These are phyloP conservation scores for Clupea harengus DNA, from an alignment of 2,113 vertebrate species.

Conservation along the genomic window DNA sequence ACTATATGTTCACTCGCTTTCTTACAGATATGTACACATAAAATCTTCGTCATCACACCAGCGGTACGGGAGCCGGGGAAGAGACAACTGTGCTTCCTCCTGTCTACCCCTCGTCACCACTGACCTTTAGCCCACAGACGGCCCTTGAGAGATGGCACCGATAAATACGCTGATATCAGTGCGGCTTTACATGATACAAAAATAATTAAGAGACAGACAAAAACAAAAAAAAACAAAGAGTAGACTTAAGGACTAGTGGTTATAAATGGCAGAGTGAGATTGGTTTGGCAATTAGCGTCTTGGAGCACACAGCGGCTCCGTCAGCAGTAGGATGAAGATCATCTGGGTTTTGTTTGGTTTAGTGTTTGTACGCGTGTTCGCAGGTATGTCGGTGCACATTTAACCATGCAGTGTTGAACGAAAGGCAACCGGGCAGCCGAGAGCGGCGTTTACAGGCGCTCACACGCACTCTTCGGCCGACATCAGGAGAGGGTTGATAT, in stretches of 20 bases:
- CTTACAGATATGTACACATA: constrained; percentile 62
- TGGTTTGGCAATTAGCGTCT: constrained; percentile 69
- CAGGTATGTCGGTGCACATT: constrained; percentile 43
- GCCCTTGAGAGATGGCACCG: constrained; percentile 51
- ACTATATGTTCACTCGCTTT: constrained; percentile 48
- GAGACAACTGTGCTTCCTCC: constrained; percentile 32
- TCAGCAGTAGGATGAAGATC: constrained; percentile 48
- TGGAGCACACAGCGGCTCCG: constrained; percentile 37
- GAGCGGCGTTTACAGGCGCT: constrained; percentile 43
- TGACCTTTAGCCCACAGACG: constrained; percentile 47
- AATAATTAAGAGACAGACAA: constrained; percentile 60
- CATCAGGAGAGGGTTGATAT: constrained; percentile 98
- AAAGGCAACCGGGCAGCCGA: constrained; percentile 39
- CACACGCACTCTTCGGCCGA: constrained; percentile 98
- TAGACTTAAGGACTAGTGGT: constrained; percentile 74
- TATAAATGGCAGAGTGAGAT: constrained; percentile 72
- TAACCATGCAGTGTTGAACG: constrained; percentile 60
- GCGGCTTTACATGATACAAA: constrained; percentile 68
- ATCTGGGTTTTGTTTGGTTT: constrained; percentile 13
- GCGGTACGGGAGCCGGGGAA: constrained; percentile 44
- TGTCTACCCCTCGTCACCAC: background rate
- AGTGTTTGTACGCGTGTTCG: constrained; percentile 21
- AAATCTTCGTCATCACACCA: constrained; percentile 51
- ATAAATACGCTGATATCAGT: constrained; percentile 59
- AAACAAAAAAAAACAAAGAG: constrained; percentile 50